phyloP scores from a whole-genome alignment of 2,888 invertebrate species.

The Epinotia bilunana region DNA sequence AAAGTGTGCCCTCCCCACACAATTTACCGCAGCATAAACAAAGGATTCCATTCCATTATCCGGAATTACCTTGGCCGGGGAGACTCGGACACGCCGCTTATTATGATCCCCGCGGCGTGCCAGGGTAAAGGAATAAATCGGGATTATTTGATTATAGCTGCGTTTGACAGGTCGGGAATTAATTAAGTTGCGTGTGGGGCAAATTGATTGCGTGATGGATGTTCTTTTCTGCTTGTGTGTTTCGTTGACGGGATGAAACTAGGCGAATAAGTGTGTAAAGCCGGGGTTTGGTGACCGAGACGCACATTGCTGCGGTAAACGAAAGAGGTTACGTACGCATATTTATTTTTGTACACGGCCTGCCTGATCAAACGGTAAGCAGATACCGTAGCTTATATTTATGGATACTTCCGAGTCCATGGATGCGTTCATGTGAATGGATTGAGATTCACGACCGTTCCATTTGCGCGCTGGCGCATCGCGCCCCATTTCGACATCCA shows the following conservation, averaged over 20 bases:
- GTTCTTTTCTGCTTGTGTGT: not conserved
- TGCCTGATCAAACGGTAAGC: too few relatives aligned
- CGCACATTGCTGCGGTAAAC: too few relatives aligned
- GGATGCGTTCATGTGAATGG: too few relatives aligned
- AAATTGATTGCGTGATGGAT: conserved; percentile 4
- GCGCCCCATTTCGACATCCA: too few relatives aligned
- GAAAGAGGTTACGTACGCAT: too few relatives aligned
- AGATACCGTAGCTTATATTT: too few relatives aligned
- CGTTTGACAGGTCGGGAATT: conserved; percentile 7
- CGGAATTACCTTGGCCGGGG: conserved; percentile 48
- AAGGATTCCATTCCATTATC: conserved; percentile 54
- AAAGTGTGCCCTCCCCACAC: conserved; percentile 14
- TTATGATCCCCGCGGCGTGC: conserved; percentile 34
- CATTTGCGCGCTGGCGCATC: too few relatives aligned
- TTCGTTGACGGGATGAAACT: too few relatives aligned
- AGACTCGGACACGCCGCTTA: conserved; percentile 43
- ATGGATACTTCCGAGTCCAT: too few relatives aligned
- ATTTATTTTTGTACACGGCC: too few relatives aligned
- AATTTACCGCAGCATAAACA: conserved; percentile 49
- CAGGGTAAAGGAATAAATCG: conserved; percentile 30
- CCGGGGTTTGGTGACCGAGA: too few relatives aligned
- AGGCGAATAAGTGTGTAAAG: not conserved
- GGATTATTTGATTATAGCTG: conserved; percentile 36
- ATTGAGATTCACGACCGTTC: too few relatives aligned
- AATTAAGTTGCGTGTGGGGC: conserved; percentile 7